phyloP scores from a whole-genome alignment of 2,113 vertebrate species.

The Dryoscopus gambensis region DNA sequence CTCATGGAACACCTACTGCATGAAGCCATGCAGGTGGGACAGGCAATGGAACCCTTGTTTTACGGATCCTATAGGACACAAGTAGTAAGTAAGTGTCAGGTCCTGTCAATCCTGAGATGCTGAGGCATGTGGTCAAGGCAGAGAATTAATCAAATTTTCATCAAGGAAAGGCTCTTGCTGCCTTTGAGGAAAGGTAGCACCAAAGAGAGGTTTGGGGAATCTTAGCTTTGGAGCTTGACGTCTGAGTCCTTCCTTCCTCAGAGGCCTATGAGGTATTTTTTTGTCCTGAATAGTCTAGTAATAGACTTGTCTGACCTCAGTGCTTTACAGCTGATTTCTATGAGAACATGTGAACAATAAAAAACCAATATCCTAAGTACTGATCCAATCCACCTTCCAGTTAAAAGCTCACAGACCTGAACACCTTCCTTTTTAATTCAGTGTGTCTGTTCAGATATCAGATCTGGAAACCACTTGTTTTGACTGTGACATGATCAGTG shows the following conservation, averaged over 20 bases:
- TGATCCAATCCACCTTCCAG: not conserved
- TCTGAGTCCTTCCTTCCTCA: not conserved
- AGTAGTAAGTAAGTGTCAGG: not conserved
- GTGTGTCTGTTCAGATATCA: not conserved
- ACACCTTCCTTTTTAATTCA: not conserved
- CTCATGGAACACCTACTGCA: not conserved
- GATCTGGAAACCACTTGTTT: not conserved
- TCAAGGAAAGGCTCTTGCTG: not conserved
- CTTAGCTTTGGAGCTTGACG: not conserved
- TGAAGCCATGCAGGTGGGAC: not conserved
- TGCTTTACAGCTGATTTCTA: not conserved
- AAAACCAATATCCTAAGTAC: not conserved
- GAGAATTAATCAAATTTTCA: not conserved
- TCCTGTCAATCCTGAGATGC: not conserved
- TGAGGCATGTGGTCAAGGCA: not conserved
- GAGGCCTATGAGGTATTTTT: not conserved
- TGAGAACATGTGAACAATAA: not conserved
- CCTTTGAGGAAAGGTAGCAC: not conserved
- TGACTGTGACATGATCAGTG: not conserved
- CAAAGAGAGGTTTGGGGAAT: not conserved
- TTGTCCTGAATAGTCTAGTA: not conserved
- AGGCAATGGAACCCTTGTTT: not conserved
- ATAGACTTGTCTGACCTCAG: not conserved
- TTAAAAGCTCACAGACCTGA: not conserved
- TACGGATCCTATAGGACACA: not conserved